Percentiles rank a stretch among this genome's conserved stretches.
Evolutionary conservation across 2,113 vertebrate genomes (phyloP).

Genomic region (Thunnus maccoyii): DNA sequence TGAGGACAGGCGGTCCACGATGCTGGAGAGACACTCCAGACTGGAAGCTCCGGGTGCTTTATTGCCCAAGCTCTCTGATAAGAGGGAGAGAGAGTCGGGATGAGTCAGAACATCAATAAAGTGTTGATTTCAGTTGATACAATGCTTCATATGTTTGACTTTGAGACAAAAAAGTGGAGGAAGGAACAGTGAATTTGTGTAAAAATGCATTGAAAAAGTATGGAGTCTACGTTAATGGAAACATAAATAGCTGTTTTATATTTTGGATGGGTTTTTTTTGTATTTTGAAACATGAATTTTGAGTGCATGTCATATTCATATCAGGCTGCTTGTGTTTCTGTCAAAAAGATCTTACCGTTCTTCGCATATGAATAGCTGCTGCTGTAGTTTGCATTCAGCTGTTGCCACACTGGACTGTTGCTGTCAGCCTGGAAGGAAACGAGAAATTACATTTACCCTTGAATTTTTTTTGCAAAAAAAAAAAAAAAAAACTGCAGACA

Average conservation of each 20-base stretch:
- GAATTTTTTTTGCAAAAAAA: conserved; percentile 2
- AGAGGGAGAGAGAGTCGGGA: not conserved
- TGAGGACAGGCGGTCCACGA: conserved; percentile 94
- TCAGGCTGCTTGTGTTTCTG: conserved; percentile 12
- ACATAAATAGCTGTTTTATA: too few species aligned
- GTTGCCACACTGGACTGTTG: conserved; percentile 91
- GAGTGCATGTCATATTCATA: conserved; percentile 8
- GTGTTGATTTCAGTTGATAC: not conserved
- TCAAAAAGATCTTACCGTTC: conserved; percentile 87
- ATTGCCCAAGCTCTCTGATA: conserved; percentile 80
- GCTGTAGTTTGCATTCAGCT: conserved; percentile 89
- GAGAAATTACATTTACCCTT: conserved; percentile 64
- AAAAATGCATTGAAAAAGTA: too few species aligned
- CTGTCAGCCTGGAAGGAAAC: conserved; percentile 87
- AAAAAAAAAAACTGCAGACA: not conserved
- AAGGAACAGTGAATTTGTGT: too few species aligned
- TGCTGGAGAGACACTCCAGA: conserved; percentile 95
- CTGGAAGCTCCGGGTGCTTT: conserved; percentile 89
- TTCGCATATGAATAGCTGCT: conserved; percentile 85
- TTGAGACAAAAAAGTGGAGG: too few species aligned
- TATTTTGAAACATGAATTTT: too few species aligned
- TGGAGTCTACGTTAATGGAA: too few species aligned
- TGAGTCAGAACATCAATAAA: not conserved
- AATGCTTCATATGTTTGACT: not conserved
- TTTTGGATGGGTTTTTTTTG: too few species aligned